These are phyloP conservation scores for Parelbella ahira DNA, from an alignment of 2,888 invertebrate species.

Conservation along the genomic window DNA sequence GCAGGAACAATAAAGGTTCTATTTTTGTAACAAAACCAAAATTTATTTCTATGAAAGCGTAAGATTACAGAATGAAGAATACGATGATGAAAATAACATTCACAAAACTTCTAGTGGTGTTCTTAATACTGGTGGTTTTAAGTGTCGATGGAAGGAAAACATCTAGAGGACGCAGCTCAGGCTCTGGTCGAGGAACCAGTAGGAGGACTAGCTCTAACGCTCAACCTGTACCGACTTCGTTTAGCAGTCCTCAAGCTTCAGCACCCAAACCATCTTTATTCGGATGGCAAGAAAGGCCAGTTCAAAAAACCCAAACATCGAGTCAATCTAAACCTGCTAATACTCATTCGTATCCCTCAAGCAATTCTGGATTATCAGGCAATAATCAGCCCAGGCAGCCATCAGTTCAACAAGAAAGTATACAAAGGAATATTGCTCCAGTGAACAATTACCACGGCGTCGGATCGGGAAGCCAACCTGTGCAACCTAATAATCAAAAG, in stretches of 20 bases:
- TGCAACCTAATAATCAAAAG: slow-evolving; percentile 31
- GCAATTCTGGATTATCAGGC: slow-evolving; percentile 60
- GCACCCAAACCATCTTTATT: slow-evolving; percentile 51
- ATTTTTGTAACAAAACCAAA: too few relatives aligned
- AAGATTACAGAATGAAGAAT: too few relatives aligned
- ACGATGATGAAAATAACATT: slow-evolving; percentile 28
- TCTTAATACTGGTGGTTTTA: slow-evolving; percentile 35
- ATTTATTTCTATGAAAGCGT: too few relatives aligned
- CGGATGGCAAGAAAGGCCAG: slow-evolving; percentile 67
- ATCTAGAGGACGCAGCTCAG: slow-evolving; percentile 59
- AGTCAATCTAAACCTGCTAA: slow-evolving; percentile 46
- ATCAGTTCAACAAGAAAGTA: slow-evolving; percentile 50
- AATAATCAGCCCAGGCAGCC: slow-evolving; percentile 49
- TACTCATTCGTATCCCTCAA: slow-evolving; percentile 61
- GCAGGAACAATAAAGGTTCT: too few relatives aligned
- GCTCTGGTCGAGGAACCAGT: slow-evolving; percentile 53
- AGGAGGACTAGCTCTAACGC: slow-evolving; percentile 53
- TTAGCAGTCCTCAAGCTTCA: slow-evolving; percentile 57
- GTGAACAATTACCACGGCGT: slow-evolving; percentile 35
- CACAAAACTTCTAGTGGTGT: slow-evolving; percentile 17
- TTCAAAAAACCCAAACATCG: slow-evolving; percentile 47
- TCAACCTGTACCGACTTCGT: slow-evolving; percentile 63
- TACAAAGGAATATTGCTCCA: slow-evolving; percentile 50
- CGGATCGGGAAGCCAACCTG: slow-evolving; percentile 26
- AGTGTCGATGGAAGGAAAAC: slow-evolving; percentile 51